Conservation (phyloP, 2,888 invertebrate species). For the Priocnemis perturbator region DNA sequence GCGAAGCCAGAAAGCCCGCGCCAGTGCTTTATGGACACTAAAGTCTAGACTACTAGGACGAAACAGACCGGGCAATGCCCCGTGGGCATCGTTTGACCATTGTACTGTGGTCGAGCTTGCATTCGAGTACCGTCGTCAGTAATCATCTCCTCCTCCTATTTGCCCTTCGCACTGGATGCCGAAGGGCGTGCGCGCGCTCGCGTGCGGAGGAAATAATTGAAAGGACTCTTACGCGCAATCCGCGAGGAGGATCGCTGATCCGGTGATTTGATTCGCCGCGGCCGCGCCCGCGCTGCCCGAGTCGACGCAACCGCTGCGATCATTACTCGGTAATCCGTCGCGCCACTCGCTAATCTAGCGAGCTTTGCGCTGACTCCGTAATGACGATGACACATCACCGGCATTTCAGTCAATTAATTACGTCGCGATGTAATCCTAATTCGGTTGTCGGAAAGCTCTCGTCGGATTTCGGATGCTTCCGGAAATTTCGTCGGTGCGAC, state of each 20-base stretch:
- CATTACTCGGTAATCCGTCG: conserved; percentile 48
- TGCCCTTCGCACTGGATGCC: conserved; percentile 8
- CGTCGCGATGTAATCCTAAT: conserved; percentile 66
- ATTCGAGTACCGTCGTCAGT: conserved; percentile 9
- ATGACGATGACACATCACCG: conserved; percentile 56
- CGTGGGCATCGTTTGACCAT: conserved; percentile 32
- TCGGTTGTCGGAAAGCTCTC: conserved; percentile 51
- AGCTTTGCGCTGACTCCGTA: conserved; percentile 66
- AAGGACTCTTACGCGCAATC: conserved; percentile 14
- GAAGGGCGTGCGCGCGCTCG: neutral
- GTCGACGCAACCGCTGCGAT: conserved; percentile 17
- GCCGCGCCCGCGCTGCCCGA: too few species aligned
- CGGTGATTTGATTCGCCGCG: conserved; percentile 16
- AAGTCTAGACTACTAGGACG: conserved; percentile 23
- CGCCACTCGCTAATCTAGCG: conserved; percentile 57
- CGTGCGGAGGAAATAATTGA: neutral
- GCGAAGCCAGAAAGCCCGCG: conserved; percentile 26
- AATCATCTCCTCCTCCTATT: conserved; percentile 6
- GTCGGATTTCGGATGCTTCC: conserved; percentile 27
- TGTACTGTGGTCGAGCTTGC: neutral
- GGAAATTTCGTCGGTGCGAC: conserved; percentile 21
- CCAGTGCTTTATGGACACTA: conserved; percentile 28
- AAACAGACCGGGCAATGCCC: conserved; percentile 43
- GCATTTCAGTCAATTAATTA: conserved; percentile 71
- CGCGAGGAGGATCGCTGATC: conserved; percentile 9